Evolutionary conservation across 2,113 vertebrate species (phyloP).

Genomic region (Halcyon malimbica): DNA sequence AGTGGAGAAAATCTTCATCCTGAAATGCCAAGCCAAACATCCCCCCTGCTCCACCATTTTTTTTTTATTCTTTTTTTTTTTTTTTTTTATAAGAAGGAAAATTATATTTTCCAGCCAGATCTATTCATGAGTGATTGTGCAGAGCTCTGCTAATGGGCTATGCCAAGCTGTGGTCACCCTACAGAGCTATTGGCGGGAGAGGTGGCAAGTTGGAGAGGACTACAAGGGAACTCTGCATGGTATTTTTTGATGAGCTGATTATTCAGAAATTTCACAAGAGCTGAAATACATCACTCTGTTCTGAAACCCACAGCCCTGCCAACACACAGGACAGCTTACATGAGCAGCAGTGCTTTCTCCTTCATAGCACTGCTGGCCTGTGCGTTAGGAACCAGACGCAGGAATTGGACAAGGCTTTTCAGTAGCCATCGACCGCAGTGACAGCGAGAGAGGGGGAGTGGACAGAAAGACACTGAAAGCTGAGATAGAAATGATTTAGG

Average conservation of each 20-base stretch:
- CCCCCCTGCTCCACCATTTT: not conserved
- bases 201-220: conserved; percentile 49
- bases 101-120: not conserved
- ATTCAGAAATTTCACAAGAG: conserved; percentile 55
- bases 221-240: conserved; percentile 56
- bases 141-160: conserved; percentile 50
- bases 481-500: not conserved
- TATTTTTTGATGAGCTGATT: conserved; percentile 70
- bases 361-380: not conserved
- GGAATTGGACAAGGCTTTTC: not conserved
- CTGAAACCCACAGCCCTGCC: conserved; percentile 32
- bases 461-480: not conserved
- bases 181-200: conserved; percentile 52
- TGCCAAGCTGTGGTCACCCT: conserved; percentile 58
- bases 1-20: not conserved
- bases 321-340: conserved; percentile 45
- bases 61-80: not conserved
- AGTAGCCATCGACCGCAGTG: not conserved
- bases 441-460: conserved; percentile 1
- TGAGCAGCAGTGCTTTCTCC: conserved; percentile 1
- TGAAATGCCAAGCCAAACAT: not conserved
- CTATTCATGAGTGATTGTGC: conserved; percentile 25
- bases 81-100: not conserved
- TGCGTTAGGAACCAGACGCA: not conserved
- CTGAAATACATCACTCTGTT: conserved; percentile 55